Evolutionary conservation across 92 coral and sea anemone genomes (phyloP).

Genomic region (Pocillopora meandrina): DNA sequence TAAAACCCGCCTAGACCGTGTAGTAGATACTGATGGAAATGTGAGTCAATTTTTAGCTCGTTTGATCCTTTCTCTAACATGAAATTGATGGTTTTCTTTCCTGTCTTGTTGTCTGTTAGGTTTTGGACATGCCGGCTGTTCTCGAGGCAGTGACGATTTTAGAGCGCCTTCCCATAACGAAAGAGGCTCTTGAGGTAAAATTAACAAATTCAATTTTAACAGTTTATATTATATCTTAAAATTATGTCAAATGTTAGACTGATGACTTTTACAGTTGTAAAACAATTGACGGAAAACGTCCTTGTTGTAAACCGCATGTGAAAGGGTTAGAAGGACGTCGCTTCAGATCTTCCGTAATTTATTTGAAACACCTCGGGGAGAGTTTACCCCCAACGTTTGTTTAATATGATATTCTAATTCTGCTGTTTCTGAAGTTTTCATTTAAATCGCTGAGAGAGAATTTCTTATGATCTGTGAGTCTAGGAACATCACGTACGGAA

Average conservation of each 20-base stretch:
- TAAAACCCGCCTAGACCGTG: constrained; percentile 99
- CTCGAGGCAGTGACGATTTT: constrained; percentile 94
- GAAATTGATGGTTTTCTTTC: constrained; percentile 54
- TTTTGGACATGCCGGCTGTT: constrained; percentile 99
- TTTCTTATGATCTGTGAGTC: too few relatives aligned
- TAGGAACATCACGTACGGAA: too few relatives aligned
- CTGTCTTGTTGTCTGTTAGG: constrained; percentile 60
- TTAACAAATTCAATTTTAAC: not conserved
- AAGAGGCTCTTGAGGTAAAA: constrained; percentile 96
- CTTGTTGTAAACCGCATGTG: constrained; percentile 1
- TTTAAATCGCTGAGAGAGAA: too few relatives aligned
- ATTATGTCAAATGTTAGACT: not conserved
- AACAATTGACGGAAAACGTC: not conserved
- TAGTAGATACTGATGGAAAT: constrained; percentile 99
- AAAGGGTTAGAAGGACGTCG: not conserved
- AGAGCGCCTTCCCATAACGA: constrained; percentile 96
- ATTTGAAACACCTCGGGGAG: not conserved
- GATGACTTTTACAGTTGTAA: not conserved
- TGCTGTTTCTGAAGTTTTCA: not conserved
- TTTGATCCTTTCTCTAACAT: constrained; percentile 4
- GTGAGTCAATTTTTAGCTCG: constrained; percentile 64
- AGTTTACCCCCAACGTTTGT: not conserved
- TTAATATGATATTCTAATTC: not conserved
- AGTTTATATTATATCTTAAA: not conserved
- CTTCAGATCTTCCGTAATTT: not conserved